Base-by-base conservation (phyloP, 2,797 vertebrate species). In the Gorsachius magnificus region DNA sequence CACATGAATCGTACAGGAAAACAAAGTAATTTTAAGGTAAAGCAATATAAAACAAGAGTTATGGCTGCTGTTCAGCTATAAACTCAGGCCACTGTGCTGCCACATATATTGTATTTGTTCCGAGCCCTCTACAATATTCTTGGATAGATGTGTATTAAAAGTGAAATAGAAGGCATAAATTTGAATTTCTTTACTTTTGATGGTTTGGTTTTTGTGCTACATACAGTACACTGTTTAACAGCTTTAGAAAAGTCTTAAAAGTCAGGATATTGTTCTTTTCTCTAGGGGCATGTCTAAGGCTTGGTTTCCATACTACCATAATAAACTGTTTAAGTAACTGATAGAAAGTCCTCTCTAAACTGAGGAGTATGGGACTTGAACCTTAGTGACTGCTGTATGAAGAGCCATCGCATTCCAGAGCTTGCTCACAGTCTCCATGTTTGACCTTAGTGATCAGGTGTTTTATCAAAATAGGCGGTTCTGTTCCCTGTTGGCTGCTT, bases 1-100 rank as follows among this genome's bases (percentile, higher is more conserved):
- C 5, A 35, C 12, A 38, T 66, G 35, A 87, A 72, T 74, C 5
- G 3, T 66, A 54, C 16, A 72, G 50, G 53, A 53, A 92, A 89
- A 76, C 43, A 83, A 72, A 72, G 29, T 78, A 57, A 46, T 81
- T 93, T 75, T 87, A 78, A 78, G 22, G 63, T 77, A 69, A 77
- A 79, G 26, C 69, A 86, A 3, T 93, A 79, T 60, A 35, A 72
- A 86, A 78, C 66, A 75, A 58, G 68, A 90, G 31, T 65, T 96
- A 92, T 8, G 50, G 19, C 60, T 63, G 33, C 33, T 83, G 31
- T 84, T 92, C 56, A 79, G 63, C 56, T 81, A 12, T 82, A 68
- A 94, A 41, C 50, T 89, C 33, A 61, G 43, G 25, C 25, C 1
- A 17, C 29, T 91, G 21, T 90, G 33, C 69, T 92, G 38, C 51